Evolutionary conservation across 2,888 invertebrate genomes (phyloP).

Genomic region (Protophormia terraenovae): DNA sequence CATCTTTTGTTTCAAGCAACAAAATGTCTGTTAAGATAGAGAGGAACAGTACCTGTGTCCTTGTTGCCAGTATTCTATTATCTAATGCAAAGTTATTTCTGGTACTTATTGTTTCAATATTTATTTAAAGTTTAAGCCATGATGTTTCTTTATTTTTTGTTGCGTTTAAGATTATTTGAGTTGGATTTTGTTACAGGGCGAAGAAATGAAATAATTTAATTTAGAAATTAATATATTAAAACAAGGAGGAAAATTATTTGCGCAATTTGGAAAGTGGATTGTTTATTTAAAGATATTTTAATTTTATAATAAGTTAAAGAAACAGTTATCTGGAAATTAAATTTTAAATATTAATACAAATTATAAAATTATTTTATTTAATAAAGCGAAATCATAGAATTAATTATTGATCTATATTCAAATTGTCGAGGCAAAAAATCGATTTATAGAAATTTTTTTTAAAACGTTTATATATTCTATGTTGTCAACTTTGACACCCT

Average conservation of each 20-base stretch:
- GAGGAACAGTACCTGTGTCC: neutral
- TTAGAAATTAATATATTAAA: neutral
- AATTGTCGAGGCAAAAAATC: no score
- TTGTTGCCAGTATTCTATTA: conserved; percentile 24
- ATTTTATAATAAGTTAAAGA: no score
- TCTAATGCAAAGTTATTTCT: conserved; percentile 27
- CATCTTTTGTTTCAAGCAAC: neutral
- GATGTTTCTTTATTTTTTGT: conserved; percentile 15
- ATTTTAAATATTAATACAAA: no score
- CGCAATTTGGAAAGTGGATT: neutral
- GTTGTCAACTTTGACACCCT: no score
- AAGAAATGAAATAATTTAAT: neutral
- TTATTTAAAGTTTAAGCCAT: conserved; percentile 48
- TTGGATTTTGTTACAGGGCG: neutral
- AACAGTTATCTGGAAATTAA: no score
- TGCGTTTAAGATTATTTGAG: conserved; percentile 1
- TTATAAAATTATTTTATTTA: no score
- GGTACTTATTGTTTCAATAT: conserved; percentile 51
- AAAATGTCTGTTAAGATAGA: neutral
- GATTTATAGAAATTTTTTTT: no score
- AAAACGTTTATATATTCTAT: no score
- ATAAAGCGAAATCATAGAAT: no score
- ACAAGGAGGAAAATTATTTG: neutral
- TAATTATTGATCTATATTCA: no score
- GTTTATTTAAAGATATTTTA: neutral